Conservation (phyloP, 2,113 vertebrate genomes). For the Odocoileus hemionus region DNA sequence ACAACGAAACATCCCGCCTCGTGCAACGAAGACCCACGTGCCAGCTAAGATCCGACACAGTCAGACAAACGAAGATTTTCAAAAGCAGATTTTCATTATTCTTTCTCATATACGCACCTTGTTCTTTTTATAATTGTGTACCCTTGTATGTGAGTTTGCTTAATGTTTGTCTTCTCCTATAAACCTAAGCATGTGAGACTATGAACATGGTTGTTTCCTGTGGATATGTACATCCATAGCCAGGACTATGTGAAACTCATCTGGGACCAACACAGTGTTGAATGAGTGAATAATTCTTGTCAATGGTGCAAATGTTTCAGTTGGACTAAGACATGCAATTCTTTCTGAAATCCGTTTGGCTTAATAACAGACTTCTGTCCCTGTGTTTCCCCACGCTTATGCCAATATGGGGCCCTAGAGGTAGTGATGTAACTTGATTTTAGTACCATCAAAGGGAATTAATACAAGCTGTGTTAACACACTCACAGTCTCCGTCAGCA, state of each 20-base stretch:
- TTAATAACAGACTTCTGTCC: not conserved
- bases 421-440: not conserved
- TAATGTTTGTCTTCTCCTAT: not conserved
- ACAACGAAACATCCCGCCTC: fast-evolving
- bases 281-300: not conserved
- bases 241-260: not conserved
- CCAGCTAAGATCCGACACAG: not conserved
- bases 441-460: not conserved
- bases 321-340: not conserved
- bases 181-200: not conserved
- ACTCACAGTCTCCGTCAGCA: not conserved
- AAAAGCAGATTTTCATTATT: not conserved
- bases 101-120: not conserved
- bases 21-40: fast-evolving
- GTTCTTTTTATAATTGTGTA: not conserved
- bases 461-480: not conserved
- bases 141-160: not conserved
- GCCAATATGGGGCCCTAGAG: not conserved
- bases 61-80: not conserved
- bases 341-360: not conserved
- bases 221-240: not conserved
- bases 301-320: not conserved
- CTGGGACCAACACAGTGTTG: not conserved
- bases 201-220: not conserved
- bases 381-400: not conserved